Base-by-base conservation (phyloP, 1,140 invertebrate species). In the Hesperophylax magnus region DNA sequence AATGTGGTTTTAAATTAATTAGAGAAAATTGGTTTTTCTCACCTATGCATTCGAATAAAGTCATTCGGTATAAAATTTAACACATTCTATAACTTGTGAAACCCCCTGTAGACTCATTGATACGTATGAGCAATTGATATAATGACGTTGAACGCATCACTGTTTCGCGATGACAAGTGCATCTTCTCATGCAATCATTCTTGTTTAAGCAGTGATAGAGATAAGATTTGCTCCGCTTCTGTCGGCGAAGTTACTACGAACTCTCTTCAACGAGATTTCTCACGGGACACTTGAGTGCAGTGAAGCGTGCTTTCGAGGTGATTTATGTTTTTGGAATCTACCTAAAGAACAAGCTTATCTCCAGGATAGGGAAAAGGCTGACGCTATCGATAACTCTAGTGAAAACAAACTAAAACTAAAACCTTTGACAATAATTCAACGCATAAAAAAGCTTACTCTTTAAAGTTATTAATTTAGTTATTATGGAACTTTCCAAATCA, bases 101-200 rank as follows among this genome's bases (percentile, higher is more conserved):
- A 47, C 39, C 1, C 39, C 0, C 11, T 47, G 39, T 47, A 47
- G 34, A 6, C 34, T 8, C 34, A 47, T 9, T 14, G 39, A 47
- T 47, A 47, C 39, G 39, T 47, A 2, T 14, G 39, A 47, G 39
- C 11, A 2, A 11, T 11, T 14, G 60, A 61, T 39, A 67, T 67
- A 67, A 67, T 67, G 24, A 18, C 34, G 15, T 67, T 67, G 14
- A 54, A 20, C 9, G 69, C 69, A 54, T 72, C 47, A 72, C 47
- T 22, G 27, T 54, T 69, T 56, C 20, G n/a, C 67, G 34, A 71
- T 52, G 69, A 72, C 69, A 15, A 27, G 52, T 20, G 47, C 52
- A 54, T 72, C 31, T 72, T 52, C n/a, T 54, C 18, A 3, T 15
- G 18, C 53, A 27, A 15, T 54, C 69, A 72, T 27, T 72, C 47